Base-by-base conservation (phyloP, 2,888 invertebrate species). In the Dryococelus australis region DNA sequence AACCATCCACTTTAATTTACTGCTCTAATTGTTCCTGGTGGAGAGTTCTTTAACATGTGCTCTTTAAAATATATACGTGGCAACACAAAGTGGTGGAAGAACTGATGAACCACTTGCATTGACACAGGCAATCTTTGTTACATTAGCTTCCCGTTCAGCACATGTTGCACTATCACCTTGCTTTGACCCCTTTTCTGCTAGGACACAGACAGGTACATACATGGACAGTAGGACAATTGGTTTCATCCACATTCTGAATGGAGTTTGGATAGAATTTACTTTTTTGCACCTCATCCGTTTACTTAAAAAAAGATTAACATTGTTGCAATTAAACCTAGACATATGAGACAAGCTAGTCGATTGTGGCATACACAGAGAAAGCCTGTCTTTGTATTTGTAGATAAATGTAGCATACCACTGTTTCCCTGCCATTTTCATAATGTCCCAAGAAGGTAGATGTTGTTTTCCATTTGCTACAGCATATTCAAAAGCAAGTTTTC, bases 1-100 rank as follows among this genome's bases (percentile, higher is more conserved):
- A 84, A 87, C 90, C 89, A 90, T 28, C 89, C 89, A 28, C 65
- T 27, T 26, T 16, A 20, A 16, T 86, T n/a, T 0, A 47, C n/a
- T 24, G 53, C 35, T 8, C 35, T 16, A 28, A 35, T 24, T 28
- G 26, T 16, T 20, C 26, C 27, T 12, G 6, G 35, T 28, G 81
- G 43, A 0, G 86, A 24, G n/a, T 26, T 47, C n/a, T n/a, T 27
- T 13, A 43, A 24, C 9, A 80, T n/a, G 26, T 47, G 27, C n/a
- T 9, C 26, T 24, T 84, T 53, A 27, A 26, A 24, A 51, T 84
- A 47, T 20, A 65, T 65, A 84, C 27, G 65, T 24, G 65, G 65
- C 12, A 65, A 5, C 65, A 65, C 65, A 24, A 65, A 65, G 65
- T 65, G 65, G 65, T 65, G 90, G 89, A 79, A 89, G 10, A 24